Base-by-base conservation (phyloP, 2,113 vertebrate species). In the Thunnus maccoyii region DNA sequence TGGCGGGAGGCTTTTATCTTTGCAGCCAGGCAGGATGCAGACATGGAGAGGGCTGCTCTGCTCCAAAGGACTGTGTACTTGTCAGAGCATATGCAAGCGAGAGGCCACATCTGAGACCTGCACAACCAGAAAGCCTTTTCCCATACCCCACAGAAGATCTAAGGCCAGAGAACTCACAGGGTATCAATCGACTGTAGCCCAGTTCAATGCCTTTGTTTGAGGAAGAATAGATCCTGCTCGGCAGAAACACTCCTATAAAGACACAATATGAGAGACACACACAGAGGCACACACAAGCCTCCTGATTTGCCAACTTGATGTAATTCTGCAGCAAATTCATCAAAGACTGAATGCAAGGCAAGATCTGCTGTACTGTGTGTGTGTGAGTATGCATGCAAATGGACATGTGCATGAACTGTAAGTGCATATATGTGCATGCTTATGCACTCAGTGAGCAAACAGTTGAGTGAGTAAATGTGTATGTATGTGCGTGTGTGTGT, bases 1-100 rank as follows among this genome's bases (percentile, higher is more conserved):
- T 67, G 66, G 84, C 60, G 73, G 87, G 66, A 85, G 69, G 83
- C 86, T 92, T 92, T 93, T 88, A 89, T 88, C 89, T 90, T 76
- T 82, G 76, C 69, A 86, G 76, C 69, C 83, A 87, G 82, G 80
- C 88, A 86, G 54, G 52, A 86, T 70, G 69, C 74, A 87, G 80
- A 85, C 82, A 91, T 51, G 27, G 22, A 91, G 84, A 88, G 61
- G 68, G 78, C 78, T 76, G 72, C 58, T 89, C 48, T 76, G 67
- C 83, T 89, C 67, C 36, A 54, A 32, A 86, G 61, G 61, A 76
- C 78, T 66, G n/a, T 75, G 58, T 48, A 75, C 48, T 86, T 77
- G 77, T 81, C 82, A 79, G 50, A 71, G 57, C 20, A 66, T 81
- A 82, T 87, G 78, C 72, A 72, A 83, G 78, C 56, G 60, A 80